phyloP scores from a whole-genome alignment of 2,888 invertebrate species.

The Lumbricus terrestris region DNA sequence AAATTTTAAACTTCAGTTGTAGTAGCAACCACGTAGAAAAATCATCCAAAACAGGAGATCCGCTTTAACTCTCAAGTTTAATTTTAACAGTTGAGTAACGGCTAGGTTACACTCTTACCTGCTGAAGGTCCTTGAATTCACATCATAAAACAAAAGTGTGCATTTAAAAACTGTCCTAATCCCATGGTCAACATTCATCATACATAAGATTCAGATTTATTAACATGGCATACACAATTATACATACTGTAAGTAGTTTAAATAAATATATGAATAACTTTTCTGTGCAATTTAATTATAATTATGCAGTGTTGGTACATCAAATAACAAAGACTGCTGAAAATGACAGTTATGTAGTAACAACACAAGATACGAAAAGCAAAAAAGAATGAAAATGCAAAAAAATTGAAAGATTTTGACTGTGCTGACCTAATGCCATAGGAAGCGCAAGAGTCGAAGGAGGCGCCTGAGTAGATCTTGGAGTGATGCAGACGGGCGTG shows the following conservation, averaged over 20 bases:
- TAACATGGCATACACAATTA: not conserved
- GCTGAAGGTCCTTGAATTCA: not conserved
- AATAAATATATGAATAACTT: too few species aligned
- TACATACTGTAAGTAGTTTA: not conserved
- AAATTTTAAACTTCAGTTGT: not conserved
- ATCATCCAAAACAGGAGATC: not conserved
- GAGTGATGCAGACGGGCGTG: constrained; percentile 12
- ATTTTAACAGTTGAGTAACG: not conserved
- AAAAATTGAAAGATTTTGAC: not conserved
- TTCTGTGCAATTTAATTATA: too few species aligned
- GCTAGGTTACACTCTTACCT: not conserved
- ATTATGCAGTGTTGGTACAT: too few species aligned
- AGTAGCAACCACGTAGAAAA: not conserved
- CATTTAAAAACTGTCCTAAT: not conserved
- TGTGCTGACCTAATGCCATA: not conserved
- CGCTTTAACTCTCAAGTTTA: not conserved
- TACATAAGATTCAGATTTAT: not conserved
- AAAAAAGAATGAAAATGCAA: not conserved
- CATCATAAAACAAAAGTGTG: too few species aligned
- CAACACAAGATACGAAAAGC: not conserved
- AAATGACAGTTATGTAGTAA: not conserved
- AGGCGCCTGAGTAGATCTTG: not conserved
- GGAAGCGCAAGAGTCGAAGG: constrained; percentile 6
- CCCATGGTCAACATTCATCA: not conserved
- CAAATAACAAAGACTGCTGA: not conserved